Evolutionary conservation across 2,113 vertebrate species (phyloP).

Genomic region (Festucalex cinctus): DNA sequence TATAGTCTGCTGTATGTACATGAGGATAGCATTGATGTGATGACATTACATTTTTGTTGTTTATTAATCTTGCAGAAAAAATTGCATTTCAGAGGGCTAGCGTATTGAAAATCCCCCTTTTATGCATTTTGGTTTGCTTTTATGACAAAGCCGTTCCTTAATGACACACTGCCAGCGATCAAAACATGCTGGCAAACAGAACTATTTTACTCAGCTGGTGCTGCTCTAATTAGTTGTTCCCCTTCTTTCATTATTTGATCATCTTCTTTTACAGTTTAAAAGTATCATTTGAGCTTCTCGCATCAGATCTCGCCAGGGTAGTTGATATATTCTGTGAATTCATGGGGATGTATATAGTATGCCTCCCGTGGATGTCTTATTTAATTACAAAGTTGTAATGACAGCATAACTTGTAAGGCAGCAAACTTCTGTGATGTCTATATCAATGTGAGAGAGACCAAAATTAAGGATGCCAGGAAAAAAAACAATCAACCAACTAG

Average conservation of each 20-base stretch:
- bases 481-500: no score
- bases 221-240: conserved; percentile 46
- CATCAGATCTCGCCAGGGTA: conserved; percentile 12
- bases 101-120: neutral
- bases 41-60: neutral
- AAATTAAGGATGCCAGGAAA: no score
- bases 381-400: neutral
- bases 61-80: neutral
- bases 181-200: conserved; percentile 39
- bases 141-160: conserved; percentile 12
- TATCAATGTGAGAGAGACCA: no score
- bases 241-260: conserved; percentile 29
- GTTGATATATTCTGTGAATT: conserved; percentile 2
- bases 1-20: neutral
- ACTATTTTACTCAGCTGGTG: conserved; percentile 31
- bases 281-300: conserved; percentile 14
- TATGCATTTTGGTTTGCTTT: neutral
- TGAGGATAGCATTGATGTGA: neutral
- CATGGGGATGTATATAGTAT: neutral
- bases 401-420: neutral
- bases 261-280: conserved; percentile 5
- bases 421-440: no score
- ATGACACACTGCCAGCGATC: conserved; percentile 43
- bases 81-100: neutral
- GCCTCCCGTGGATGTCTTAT: neutral